Base-by-base conservation (phyloP, 2,888 invertebrate species). In the Caenorhabditis sinica region DNA sequence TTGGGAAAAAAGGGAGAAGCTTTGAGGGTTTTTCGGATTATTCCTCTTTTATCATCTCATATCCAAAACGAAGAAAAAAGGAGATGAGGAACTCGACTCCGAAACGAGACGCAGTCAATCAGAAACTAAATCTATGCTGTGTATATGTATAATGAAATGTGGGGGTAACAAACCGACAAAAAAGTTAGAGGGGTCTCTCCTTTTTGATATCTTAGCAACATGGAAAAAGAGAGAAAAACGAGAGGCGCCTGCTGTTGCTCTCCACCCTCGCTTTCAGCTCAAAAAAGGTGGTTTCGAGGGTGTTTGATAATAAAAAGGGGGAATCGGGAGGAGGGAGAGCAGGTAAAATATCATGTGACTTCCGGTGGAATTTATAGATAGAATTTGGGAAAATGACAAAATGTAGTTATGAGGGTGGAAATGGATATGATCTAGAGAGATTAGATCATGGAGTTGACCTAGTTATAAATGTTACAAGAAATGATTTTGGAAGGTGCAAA, bases 161-260 rank as follows among this genome's bases (percentile, higher is more conserved):
- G 53, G 33, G 43, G 49, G 76, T 33, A 60, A 51, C 36, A 69
- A 79, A 71, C 56, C 65, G 65, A 45, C 45, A 63, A 79, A 79
- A 79, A 61, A 33, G 33, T 33, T 49, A 60, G 36, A 11, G 20
- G 51, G 20, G 51, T 8, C 25, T 56, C 28, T n/a, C 5, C 28
- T 25, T 56, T 56, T 53, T 76, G 79, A 79, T 79, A 79, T 79
- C 79, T 79, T 71, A 79, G 79, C 79, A 79, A 79, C 71, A 79
- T 79, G 63, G 36, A 49, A 43, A 45, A 30, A 25, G 25, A 25
- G 23, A 45, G 63, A 56, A 45, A 40, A 17, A 36, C 63, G 28
- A 23, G 25, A 49, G 5, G 58, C 68, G 9, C 68, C n/a, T 63
- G 20, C 45, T 30, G 28, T 65, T 45, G 28, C 45, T 9, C 49